Percentiles rank a stretch among this genome's conserved stretches.
These are phyloP conservation scores for Nicator chloris DNA, from an alignment of 2,113 vertebrate genomes.

Conservation along the genomic window DNA sequence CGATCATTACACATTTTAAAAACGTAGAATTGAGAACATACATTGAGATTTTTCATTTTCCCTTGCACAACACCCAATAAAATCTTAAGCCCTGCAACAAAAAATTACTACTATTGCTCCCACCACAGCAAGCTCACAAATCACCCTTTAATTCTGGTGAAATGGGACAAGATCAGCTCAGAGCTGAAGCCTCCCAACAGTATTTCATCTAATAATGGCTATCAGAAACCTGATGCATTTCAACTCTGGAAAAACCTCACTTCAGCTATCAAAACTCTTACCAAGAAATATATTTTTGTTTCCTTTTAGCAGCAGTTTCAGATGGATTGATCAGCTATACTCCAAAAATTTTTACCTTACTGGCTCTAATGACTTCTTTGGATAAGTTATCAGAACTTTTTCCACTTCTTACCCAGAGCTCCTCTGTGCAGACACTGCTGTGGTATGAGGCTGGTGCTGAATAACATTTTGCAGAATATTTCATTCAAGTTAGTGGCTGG, in stretches of 20 bases:
- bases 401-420: background rate
- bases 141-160: conserved; percentile 53
- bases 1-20: background rate
- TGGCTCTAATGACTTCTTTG: background rate
- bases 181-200: conserved; percentile 9
- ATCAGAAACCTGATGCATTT: conserved; percentile 36
- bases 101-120: conserved; percentile 21
- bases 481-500: background rate
- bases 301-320: conserved; percentile 45
- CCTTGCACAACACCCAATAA: conserved; percentile 14
- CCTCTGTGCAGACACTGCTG: background rate
- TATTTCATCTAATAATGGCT: conserved; percentile 56
- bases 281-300: conserved; percentile 37
- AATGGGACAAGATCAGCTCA: conserved; percentile 53
- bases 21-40: background rate
- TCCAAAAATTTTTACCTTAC: background rate
- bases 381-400: background rate
- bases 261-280: conserved; percentile 13
- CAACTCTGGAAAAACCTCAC: conserved; percentile 30
- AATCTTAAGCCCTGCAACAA: conserved; percentile 23
- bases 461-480: background rate
- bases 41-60: conserved; percentile 24
- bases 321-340: background rate
- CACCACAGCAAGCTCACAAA: conserved; percentile 37
- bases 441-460: background rate